phyloP scores from a whole-genome alignment of 2,113 vertebrate genomes.

The Mustelus asterias region DNA sequence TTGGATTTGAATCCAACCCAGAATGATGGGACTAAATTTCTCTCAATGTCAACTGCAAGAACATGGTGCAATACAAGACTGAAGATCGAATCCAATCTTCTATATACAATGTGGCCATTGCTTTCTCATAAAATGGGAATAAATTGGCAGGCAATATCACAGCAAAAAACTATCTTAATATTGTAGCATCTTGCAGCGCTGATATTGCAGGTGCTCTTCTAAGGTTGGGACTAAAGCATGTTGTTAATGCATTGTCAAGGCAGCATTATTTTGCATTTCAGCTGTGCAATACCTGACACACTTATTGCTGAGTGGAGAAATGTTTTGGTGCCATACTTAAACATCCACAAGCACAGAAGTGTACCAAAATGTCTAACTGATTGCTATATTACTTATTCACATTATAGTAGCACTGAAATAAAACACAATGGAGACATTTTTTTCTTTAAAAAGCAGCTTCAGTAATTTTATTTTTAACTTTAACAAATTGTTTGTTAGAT shows the following conservation, averaged over 20 bases:
- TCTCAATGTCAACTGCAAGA: not conserved
- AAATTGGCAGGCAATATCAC: not conserved
- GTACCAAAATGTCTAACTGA: not conserved
- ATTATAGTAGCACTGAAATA: not conserved
- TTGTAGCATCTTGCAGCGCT: not conserved
- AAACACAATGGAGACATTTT: not conserved
- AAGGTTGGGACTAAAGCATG: no score
- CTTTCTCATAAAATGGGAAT: not conserved
- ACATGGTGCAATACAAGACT: not conserved
- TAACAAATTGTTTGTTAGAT: not conserved
- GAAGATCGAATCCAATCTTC: not conserved
- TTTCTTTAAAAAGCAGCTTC: not conserved
- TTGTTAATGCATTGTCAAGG: not conserved
- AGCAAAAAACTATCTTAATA: no score
- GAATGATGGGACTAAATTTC: no score
- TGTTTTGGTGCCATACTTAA: not conserved
- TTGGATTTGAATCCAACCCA: not conserved
- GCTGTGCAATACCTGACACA: not conserved
- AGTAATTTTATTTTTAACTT: not conserved
- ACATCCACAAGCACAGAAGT: not conserved
- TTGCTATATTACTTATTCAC: not conserved
- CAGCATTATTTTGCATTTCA: not conserved
- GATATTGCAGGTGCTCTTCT: not conserved
- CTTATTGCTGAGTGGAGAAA: not conserved
- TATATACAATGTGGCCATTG: not conserved